Evolutionary conservation across 2,113 vertebrate species (phyloP).

Genomic region (Rhabdornis inornatus): DNA sequence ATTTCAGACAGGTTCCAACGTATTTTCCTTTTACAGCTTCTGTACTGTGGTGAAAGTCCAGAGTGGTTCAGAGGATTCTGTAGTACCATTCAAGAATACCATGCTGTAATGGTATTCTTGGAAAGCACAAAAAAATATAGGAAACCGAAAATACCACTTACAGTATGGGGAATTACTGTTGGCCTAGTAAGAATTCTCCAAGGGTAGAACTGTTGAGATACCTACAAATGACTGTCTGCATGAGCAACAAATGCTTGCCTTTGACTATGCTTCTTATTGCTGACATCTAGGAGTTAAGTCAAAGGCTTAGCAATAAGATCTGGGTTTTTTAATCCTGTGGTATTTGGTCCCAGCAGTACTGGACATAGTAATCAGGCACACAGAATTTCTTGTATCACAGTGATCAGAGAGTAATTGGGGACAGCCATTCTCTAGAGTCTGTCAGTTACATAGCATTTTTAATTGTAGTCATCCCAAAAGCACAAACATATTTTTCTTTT

Average conservation of each 20-base stretch:
- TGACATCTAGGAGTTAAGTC: neutral
- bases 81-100: too few species aligned
- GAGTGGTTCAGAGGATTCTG: neutral
- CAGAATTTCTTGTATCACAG: neutral
- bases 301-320: neutral
- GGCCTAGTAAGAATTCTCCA: neutral
- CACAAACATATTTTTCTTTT: neutral
- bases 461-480: neutral
- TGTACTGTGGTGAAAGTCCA: neutral
- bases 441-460: neutral
- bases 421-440: neutral
- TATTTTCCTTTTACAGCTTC: neutral
- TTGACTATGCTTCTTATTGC: neutral
- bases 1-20: fast-evolving
- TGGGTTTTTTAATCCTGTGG: neutral
- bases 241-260: neutral
- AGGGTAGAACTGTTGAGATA: neutral
- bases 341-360: neutral
- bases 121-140: neutral
- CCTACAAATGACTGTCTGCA: neutral
- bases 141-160: neutral
- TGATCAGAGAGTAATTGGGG: neutral
- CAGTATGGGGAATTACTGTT: neutral
- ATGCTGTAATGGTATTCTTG: neutral
- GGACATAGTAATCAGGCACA: neutral